Percentiles rank a stretch among this genome's conserved stretches.
Conservation (phyloP, 2,888 invertebrate species). For the Melanostoma scalare region DNA sequence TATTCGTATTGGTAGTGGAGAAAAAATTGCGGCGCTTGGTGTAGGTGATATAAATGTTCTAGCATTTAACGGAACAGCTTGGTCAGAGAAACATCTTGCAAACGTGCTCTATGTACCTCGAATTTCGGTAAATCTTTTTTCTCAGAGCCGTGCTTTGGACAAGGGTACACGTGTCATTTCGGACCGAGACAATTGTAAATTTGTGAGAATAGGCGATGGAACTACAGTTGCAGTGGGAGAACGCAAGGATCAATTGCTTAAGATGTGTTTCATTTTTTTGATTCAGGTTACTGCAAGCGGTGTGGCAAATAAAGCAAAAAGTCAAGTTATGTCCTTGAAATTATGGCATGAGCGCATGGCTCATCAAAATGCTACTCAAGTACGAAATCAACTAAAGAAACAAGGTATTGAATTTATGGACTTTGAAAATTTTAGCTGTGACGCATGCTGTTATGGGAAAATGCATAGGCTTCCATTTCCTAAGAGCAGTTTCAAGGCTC, state of each 20-base stretch:
- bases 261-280: not conserved
- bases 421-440: not conserved
- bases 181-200: conserved; percentile 3
- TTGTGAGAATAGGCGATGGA: conserved; percentile 3
- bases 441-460: conserved; percentile 1
- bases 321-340: not conserved
- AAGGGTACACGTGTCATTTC: conserved; percentile 14
- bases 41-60: too few relatives aligned
- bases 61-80: too few relatives aligned
- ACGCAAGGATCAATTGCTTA: not conserved
- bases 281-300: not conserved
- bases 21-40: too few relatives aligned
- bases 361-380: conserved; percentile 3
- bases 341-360: conserved; percentile 10
- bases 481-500: not conserved
- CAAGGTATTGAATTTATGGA: not conserved
- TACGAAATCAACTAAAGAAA: conserved; percentile 5
- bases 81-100: too few relatives aligned
- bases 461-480: conserved; percentile 4
- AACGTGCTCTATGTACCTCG: too few relatives aligned
- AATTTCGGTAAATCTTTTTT: too few relatives aligned
- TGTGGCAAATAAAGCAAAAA: not conserved
- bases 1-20: too few relatives aligned
- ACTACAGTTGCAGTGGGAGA: conserved; percentile 2
- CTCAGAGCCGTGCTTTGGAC: too few relatives aligned